A percentile compares a stretch with the other conserved stretches of the same genome.
Evolutionary conservation across 2,888 invertebrate species (phyloP).

Genomic region (Callinectes sapidus): DNA sequence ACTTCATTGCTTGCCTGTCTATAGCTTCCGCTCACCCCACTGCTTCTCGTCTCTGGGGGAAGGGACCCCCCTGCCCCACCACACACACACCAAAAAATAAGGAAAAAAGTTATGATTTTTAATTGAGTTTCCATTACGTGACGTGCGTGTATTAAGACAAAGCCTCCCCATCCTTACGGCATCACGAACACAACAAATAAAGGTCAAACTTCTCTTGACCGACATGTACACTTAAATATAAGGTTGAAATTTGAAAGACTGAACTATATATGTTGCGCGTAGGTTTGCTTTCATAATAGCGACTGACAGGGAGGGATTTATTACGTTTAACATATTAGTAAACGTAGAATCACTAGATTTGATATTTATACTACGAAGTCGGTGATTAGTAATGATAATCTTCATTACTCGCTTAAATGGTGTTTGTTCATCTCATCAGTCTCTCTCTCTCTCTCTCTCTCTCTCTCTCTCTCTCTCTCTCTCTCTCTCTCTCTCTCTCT

Average conservation of each 20-base stretch:
- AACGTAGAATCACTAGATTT: neutral
- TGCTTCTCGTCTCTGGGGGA: neutral
- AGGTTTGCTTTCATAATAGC: neutral
- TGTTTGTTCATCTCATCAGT: neutral
- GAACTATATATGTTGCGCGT: neutral
- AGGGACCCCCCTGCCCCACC: neutral
- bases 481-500: conserved; percentile 41
- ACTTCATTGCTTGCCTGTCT: neutral
- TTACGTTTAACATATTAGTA: neutral
- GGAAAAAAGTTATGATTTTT: neutral
- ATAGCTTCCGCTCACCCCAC: neutral
- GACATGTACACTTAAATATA: neutral
- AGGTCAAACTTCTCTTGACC: neutral
- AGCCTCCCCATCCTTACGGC: neutral
- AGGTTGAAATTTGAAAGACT: neutral
- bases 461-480: conserved; percentile 50
- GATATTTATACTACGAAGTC: neutral
- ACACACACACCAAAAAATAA: conserved; percentile 1
- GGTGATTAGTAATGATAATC: neutral
- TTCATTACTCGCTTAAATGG: neutral
- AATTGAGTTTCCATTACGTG: neutral
- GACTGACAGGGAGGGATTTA: neutral
- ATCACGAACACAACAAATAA: neutral
- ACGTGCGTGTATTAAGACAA: neutral
- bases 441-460: conserved; percentile 33